These are phyloP conservation scores for Caranx melampygus DNA, from an alignment of 2,113 vertebrate species.

Conservation along the genomic window DNA sequence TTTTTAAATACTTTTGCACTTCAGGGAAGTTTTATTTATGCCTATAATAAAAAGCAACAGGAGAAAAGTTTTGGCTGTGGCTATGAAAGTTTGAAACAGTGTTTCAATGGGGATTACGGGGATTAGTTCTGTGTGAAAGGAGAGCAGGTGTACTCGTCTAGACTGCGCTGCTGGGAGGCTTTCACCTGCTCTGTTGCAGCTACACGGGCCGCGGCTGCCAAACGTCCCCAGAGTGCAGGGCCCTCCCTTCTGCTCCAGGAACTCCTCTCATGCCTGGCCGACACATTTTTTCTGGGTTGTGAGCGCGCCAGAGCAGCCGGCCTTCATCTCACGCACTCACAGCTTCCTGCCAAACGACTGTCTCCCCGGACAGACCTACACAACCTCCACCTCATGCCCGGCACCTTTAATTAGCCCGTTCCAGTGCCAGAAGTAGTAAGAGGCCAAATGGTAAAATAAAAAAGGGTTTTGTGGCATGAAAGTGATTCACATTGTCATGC, in stretches of 20 bases:
- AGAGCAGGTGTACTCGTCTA: constrained; percentile 56
- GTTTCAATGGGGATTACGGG: constrained; percentile 46
- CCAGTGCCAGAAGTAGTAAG: constrained; percentile 62
- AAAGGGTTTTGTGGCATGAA: constrained; percentile 49
- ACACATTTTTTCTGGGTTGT: constrained; percentile 69
- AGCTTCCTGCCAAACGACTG: constrained; percentile 50
- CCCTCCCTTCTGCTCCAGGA: constrained; percentile 65
- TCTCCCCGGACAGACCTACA: constrained; percentile 28
- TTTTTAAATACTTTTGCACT: background rate
- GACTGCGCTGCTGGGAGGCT: constrained; percentile 46
- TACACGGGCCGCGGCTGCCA: constrained; percentile 45
- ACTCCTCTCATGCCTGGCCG: constrained; percentile 56
- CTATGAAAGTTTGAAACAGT: constrained; percentile 29
- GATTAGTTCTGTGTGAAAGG: constrained; percentile 41
- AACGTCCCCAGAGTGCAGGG: constrained; percentile 40
- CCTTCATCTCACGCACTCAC: constrained; percentile 51
- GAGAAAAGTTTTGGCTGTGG: constrained; percentile 14
- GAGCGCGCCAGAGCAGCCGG: constrained; percentile 51
- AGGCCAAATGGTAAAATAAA: constrained; percentile 68
- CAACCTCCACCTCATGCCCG: constrained; percentile 28
- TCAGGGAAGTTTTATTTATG: background rate
- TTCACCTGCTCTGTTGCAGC: constrained; percentile 58
- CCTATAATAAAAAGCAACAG: background rate
- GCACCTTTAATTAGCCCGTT: constrained; percentile 62
- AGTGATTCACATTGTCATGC: constrained; percentile 67